Evolutionary conservation across 2,797 vertebrate species (phyloP).

Genomic region (Enteromius fasciolatus): DNA sequence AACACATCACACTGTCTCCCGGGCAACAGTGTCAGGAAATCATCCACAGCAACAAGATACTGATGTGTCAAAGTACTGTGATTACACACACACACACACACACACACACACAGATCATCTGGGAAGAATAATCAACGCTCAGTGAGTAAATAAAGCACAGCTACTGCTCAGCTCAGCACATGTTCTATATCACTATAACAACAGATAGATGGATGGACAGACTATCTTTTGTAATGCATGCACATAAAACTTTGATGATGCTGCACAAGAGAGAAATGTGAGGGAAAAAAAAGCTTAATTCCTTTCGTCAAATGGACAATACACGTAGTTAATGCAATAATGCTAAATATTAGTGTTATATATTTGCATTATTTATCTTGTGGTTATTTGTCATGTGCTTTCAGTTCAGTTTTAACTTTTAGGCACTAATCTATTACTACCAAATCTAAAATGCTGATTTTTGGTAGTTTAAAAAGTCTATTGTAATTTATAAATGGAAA

Average conservation of each 20-base stretch:
- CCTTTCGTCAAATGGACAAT: not conserved
- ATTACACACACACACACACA: not conserved
- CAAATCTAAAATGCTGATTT: too few relatives aligned
- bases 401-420: too few relatives aligned
- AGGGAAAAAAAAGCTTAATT: not conserved
- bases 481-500: not conserved
- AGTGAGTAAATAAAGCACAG: too few relatives aligned
- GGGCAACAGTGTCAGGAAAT: constrained; percentile 33
- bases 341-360: too few relatives aligned
- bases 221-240: too few relatives aligned
- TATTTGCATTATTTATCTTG: too few relatives aligned
- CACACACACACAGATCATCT: not conserved
- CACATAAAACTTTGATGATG: too few relatives aligned
- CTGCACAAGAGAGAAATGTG: too few relatives aligned
- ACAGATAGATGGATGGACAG: too few relatives aligned
- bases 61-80: constrained; percentile 6
- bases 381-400: too few relatives aligned
- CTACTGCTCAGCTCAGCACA: not conserved
- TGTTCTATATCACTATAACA: not conserved
- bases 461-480: not conserved
- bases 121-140: not conserved
- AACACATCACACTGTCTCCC: constrained; percentile 21
- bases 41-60: constrained; percentile 5
- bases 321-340: not conserved
- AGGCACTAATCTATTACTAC: too few relatives aligned